Evolutionary conservation across 2,888 invertebrate species (phyloP), one percentile per base, ranked within the genome.

Genomic region (Spodoptera picta): DNA sequence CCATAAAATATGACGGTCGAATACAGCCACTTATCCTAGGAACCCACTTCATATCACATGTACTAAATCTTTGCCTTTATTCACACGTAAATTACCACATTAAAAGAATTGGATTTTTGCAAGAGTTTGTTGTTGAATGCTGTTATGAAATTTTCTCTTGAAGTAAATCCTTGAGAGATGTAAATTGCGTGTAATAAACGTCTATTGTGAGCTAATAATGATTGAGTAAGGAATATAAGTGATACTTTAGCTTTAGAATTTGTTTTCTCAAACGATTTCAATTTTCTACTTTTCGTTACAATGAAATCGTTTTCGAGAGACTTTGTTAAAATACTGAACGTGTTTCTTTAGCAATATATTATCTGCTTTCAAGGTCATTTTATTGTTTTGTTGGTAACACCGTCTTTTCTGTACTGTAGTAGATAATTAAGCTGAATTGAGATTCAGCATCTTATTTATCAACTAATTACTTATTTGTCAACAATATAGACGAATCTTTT

Each of bases 81-180:
- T 45, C 11, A 48, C 45, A 58, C 69, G 63, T 75, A 69, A 73
- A 75, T 75, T 63, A 46, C 52, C 48, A 45, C 51, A 44, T 50
- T 53, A 51, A 41, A 42, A 48, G 53, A 71, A 71, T 69, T 59
- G 69, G 53, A 69, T 59, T 69, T 62, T 60, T 52, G 43, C 45
- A 57, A 48, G 55, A 60, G 50, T 48, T n/a, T 45, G 27, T 56
- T 58, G 47, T 63, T 65, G 55, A 69, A 75, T 57, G 49, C 52
- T 54, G 47, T 44, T 10, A 51, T 48, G 46, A 61, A 61, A 73
- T 65, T 59, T 19, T 61, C 9, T 36, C 31, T 72, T 14, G 4
- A 24, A 74, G 47, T 45, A 53, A 65, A 46, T 5, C 48, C 31
- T 44, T 58, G 61, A 49, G 48, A 57, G 49, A 70, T 65, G 64